phyloP scores from a whole-genome alignment of 2,888 invertebrate species.

The Amphipyra tragopoginis region DNA sequence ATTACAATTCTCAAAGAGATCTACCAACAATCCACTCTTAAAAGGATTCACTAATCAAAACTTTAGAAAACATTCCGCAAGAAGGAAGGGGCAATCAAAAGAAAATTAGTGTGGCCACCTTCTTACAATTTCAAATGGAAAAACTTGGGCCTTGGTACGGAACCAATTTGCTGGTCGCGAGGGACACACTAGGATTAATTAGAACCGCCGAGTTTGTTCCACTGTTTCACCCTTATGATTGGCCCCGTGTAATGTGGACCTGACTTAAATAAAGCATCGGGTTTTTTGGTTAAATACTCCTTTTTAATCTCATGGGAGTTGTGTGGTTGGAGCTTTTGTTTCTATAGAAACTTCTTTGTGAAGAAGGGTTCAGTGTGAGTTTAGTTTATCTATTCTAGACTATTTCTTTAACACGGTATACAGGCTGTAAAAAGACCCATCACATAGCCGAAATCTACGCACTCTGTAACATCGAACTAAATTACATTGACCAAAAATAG shows the following conservation, averaged over 20 bases:
- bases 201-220: conserved; percentile 64
- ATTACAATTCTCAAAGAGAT: conserved; percentile 10
- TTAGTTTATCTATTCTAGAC: background rate
- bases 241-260: conserved; percentile 31
- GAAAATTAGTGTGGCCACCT: conserved; percentile 76
- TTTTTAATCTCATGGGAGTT: conserved; percentile 3
- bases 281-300: conserved; percentile 40
- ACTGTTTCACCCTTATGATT: conserved; percentile 59
- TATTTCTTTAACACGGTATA: too few species aligned
- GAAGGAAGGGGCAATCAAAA: conserved; percentile 75
- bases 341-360: background rate
- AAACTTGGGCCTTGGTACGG: conserved; percentile 70
- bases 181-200: conserved; percentile 82
- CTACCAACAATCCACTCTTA: conserved; percentile 31
- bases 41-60: conserved; percentile 68
- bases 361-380: background rate
- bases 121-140: conserved; percentile 78
- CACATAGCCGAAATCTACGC: too few species aligned
- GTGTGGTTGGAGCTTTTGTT: conserved; percentile 1
- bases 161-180: conserved; percentile 71
- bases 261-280: conserved; percentile 43
- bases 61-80: conserved; percentile 63
- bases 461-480: too few species aligned
- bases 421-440: too few species aligned
- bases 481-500: too few species aligned